phyloP scores from a whole-genome alignment of 2,797 vertebrate genomes.

The Urocyon cinereoargenteus region DNA sequence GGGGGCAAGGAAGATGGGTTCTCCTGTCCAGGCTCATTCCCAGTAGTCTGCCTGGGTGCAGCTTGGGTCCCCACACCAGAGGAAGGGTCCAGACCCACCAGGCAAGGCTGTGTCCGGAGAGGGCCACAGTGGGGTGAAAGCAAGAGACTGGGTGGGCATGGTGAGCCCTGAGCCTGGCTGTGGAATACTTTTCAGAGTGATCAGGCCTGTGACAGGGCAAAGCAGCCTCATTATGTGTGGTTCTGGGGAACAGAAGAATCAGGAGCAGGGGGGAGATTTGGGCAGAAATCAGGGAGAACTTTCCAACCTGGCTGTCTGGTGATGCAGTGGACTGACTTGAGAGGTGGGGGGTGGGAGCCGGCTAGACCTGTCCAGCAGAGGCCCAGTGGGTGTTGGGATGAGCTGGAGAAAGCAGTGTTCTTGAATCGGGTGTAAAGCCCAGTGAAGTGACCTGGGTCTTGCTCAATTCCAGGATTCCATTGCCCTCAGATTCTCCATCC shows the following conservation, averaged over 20 bases:
- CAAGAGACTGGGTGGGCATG: neutral
- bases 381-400: neutral
- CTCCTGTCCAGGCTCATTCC: neutral
- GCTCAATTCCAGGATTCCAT: conserved; percentile 4
- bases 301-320: conserved; percentile 25
- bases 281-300: conserved; percentile 68
- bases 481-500: conserved; percentile 48
- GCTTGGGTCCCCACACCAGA: neutral
- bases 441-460: conserved; percentile 15
- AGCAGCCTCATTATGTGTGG: conserved; percentile 50
- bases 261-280: conserved; percentile 19
- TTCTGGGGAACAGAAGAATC: conserved; percentile 54
- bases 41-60: neutral
- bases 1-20: neutral
- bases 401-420: conserved; percentile 48
- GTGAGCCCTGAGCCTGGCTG: conserved; percentile 44
- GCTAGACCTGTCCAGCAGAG: neutral
- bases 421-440: neutral
- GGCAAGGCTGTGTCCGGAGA: neutral
- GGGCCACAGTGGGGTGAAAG: neutral
- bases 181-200: conserved; percentile 54
- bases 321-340: conserved; percentile 54
- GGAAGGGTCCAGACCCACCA: neutral
- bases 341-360: neutral
- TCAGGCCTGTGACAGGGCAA: conserved; percentile 42